Conservation (phyloP, 2,113 vertebrate genomes). For the Brachypteracias leptosomus region DNA sequence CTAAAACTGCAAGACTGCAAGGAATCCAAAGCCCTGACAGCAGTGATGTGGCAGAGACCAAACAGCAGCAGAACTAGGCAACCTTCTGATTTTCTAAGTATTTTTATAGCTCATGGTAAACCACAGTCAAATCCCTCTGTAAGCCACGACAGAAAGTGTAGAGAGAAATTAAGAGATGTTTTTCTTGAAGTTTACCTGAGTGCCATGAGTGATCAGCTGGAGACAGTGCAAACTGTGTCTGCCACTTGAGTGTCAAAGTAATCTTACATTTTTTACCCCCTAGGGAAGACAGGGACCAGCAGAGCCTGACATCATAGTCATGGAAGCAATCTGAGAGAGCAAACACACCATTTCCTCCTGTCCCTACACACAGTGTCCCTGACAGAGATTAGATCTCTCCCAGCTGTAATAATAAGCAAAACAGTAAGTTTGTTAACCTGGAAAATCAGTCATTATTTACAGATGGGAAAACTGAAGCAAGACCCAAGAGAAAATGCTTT, state of each 20-base stretch:
- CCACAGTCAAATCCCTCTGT: background rate
- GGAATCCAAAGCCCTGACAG: background rate
- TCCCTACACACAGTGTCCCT: background rate
- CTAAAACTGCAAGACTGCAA: background rate
- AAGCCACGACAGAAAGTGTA: rapidly evolving
- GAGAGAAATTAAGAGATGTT: background rate
- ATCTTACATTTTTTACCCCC: background rate
- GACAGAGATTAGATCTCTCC: background rate
- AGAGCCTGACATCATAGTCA: background rate
- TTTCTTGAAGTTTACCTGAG: background rate
- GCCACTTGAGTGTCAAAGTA: background rate
- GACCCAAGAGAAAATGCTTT: background rate
- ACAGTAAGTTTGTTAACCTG: background rate
- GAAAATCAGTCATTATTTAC: background rate
- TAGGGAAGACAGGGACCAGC: background rate
- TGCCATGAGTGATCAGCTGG: background rate
- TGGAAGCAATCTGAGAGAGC: background rate
- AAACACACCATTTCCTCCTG: background rate
- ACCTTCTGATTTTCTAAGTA: background rate
- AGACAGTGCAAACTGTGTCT: background rate
- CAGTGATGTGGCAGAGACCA: background rate
- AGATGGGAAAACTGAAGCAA: background rate
- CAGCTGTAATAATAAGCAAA: background rate
- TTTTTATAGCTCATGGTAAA: slow-evolving; percentile 8
- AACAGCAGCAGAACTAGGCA: background rate